phyloP scores from a whole-genome alignment of 2,113 vertebrate genomes.

The Anarrhichthys ocellatus region DNA sequence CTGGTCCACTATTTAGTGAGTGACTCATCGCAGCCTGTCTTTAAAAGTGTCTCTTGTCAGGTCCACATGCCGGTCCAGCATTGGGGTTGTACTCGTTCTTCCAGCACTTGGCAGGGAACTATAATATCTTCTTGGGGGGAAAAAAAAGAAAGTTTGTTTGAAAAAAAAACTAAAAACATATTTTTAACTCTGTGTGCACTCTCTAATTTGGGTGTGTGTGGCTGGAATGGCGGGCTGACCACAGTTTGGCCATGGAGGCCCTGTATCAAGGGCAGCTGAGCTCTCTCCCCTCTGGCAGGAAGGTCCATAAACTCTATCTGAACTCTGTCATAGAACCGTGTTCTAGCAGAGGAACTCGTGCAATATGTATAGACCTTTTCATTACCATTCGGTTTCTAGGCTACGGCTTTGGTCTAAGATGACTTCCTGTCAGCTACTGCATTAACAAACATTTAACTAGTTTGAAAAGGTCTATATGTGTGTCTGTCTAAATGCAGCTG shows the following conservation, averaged over 20 bases:
- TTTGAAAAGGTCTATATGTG: background rate
- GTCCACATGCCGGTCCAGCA: slow-evolving; percentile 50
- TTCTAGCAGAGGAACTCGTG: slow-evolving; percentile 24
- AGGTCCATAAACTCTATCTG: slow-evolving; percentile 69
- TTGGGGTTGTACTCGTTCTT: slow-evolving; percentile 64
- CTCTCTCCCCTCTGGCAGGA: slow-evolving; percentile 53
- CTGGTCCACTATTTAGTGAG: slow-evolving; percentile 22
- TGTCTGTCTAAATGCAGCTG: slow-evolving; percentile 41
- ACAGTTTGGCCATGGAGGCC: slow-evolving; percentile 70
- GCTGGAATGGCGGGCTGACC: slow-evolving; percentile 70
- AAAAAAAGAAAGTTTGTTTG: slow-evolving; percentile 38
- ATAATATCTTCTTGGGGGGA: slow-evolving; percentile 60
- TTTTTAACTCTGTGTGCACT: slow-evolving; percentile 77
- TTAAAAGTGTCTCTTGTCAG: slow-evolving; percentile 50
- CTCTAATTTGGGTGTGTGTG: slow-evolving; percentile 80
- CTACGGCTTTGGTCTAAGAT: background rate
- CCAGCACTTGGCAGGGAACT: slow-evolving; percentile 69
- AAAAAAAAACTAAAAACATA: slow-evolving; percentile 43
- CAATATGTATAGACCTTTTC: slow-evolving; percentile 14
- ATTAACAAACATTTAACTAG: background rate
- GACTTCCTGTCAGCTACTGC: background rate
- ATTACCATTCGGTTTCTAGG: background rate
- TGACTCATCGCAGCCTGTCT: slow-evolving; percentile 73
- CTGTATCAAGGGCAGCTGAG: slow-evolving; percentile 67
- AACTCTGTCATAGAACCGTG: slow-evolving; percentile 57